Base-by-base conservation (phyloP, 2,888 invertebrate genomes). In the Andrena trimmerana region DNA sequence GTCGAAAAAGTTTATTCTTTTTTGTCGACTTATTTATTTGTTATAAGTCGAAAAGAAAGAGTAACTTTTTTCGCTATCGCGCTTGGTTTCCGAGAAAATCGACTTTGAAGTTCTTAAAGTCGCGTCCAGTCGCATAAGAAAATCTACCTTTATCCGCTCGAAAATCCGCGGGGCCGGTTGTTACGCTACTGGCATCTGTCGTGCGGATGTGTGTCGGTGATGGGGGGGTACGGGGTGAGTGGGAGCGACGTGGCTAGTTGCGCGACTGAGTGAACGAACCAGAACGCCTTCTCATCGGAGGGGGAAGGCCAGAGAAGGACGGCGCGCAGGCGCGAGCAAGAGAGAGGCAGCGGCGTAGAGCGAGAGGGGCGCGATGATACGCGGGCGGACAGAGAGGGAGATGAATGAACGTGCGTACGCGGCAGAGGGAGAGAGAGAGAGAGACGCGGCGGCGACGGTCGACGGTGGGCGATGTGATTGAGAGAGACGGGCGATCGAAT, bases 361-460 rank as follows among this genome's bases (percentile, higher is more conserved):
- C 62, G 62, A 71, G 81, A 73, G 27, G 42, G 52, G 59, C 50
- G 27, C 13, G 71, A 68, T 73, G 71, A 54, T 57, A 66, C 63
- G 54, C 83, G 80, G 84, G 79, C 78, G 88, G 89, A 90, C 87
- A 89, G 89, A 90, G 91, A 91, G 85, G 57, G 89, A 89, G 81
- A 89, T 92, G 91, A 93, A 93, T 93, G 93, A 92, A 92, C 90
- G 92, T 90, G 88, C 85, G 90, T 90, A 89, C 78, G 77, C 70
- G 54, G 71, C 78, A 66, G 74, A 75, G 76, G 62, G 81, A 86
- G 70, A 77, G 78, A 74, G 70, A 77, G 78, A 74, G 74, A 77
- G 78, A 67, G 81, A 77, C 60, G 62, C 73, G 42, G 57, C 60
- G 63, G 57, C 67, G 70, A 54, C 73, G 66, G 24, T 65, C 33